Evolutionary conservation across 2,888 invertebrate species (phyloP), one percentile per base, ranked within the genome.

Genomic region (Crocallis elinguaria): DNA sequence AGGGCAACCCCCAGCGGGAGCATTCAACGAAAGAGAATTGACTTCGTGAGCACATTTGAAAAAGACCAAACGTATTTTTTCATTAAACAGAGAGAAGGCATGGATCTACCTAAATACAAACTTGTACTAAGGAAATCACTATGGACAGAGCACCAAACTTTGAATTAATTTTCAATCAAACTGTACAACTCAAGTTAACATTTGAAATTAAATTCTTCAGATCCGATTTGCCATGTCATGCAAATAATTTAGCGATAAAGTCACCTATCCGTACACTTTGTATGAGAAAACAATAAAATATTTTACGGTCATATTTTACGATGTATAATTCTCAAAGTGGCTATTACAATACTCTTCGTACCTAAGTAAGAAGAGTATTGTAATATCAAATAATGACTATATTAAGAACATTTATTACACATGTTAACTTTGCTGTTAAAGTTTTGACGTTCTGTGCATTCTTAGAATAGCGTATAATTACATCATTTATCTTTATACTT

Each of bases 281-380:
- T 58, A 45, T 57, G 56, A 51, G 51, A 54, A 52, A 53, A 58
- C 57, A 60, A 60, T 62, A 60, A 64, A 62, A 62, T 55, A 54
- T 58, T 64, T 62, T 62, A 64, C 56, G 62, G 60, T 33, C 23
- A n/a, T 51, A 53, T 62, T 60, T 64, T 62, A 60, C 50, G 58
- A 53, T 39, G 48, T 49, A 53, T 52, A 60, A 58, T 57, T 57
- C 49, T 62, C 53, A 49, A 56, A 60, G 60, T 60, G 57, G 49
- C 42, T 49, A n/a, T n/a, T n/a, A n/a, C n/a, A n/a, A n/a, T n/a
- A n/a, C n/a, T n/a, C n/a, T n/a, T n/a, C n/a, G n/a, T n/a, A n/a
- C n/a, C 27, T 33, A 46, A 49, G 50, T 58, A 53, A 46, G 53
- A 46, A 46, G 33, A 11, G 41, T 44, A 17, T 25, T 30, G 42